Base-by-base conservation (phyloP, 1,140 invertebrate genomes). In the Neelides sp. region DNA sequence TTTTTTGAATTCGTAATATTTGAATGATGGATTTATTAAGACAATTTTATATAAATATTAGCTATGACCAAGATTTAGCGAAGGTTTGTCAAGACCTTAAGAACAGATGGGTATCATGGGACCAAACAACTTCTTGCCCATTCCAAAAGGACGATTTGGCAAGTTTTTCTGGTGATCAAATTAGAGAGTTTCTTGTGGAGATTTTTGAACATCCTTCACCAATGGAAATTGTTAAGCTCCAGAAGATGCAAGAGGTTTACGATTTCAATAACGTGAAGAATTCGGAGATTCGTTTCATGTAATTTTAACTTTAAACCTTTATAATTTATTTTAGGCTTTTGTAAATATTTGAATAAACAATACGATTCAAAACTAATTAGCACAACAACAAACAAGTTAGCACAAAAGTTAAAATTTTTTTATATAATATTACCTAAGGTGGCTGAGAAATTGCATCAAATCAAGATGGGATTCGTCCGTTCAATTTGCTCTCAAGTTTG, bases 381-480 rank as follows among this genome's bases (percentile, higher is more conserved):
- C 5, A 12, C 36, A 32, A 32, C 7, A 32, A 5, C n/a, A n/a
- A 32, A 8, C 28, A 32, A 32, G 28, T 32, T 8, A 8, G 17
- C 44, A 26, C 27, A 39, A 10, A 30, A 13, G 28, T 23, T 35
- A 19, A 20, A 12, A 43, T 20, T 48, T 37, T 44, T 23, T 51
- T 32, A 4, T 36, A 53, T 17, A 42, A 62, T 17, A 58, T 42
- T 57, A 34, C 51, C 62, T 73, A 45, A 79, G 77, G 48, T 90
- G 89, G 79, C 66, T 92, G 26, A 74, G 84, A 39, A 64, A 92
- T 28, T 78, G 83, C 50, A 71, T 94, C 1, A 79, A 78, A 64
- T 77, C 77, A 5, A 72, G 74, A 37, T 84, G 85, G 72, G 63
- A 75, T 39, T 69, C 76, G 0, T 75, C 78, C 58, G 68, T 93